A percentile compares a stretch with the other conserved stretches of the same genome.
phyloP scores from a whole-genome alignment of 2,888 invertebrate species.

The Holacanthella duospinosa region DNA sequence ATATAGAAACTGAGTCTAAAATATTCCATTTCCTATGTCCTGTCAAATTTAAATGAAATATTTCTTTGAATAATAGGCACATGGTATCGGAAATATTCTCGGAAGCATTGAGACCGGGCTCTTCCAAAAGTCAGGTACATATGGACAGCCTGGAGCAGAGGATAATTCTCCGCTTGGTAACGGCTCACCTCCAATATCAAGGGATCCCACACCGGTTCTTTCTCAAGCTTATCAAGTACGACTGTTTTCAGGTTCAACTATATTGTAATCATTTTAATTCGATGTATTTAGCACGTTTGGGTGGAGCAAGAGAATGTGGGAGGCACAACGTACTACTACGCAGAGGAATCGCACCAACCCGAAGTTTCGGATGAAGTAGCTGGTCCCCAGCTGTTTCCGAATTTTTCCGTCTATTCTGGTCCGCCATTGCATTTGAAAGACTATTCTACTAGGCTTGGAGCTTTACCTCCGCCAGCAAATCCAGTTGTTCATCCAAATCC shows the following conservation, averaged over 20 bases:
- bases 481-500: slow-evolving; percentile 32
- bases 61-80: no score
- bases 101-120: no score
- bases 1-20: no score
- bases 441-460: slow-evolving; percentile 41
- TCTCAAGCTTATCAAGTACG: slow-evolving; percentile 17
- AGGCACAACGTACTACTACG: slow-evolving; percentile 87
- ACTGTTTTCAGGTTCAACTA: neutral
- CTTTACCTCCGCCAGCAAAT: slow-evolving; percentile 23
- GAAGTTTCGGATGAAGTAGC: slow-evolving; percentile 22
- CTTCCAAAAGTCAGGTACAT: neutral
- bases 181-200: slow-evolving; percentile 15
- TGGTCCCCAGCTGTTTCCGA: slow-evolving; percentile 39
- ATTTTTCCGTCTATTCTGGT: slow-evolving; percentile 54
- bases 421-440: slow-evolving; percentile 51
- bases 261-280: neutral
- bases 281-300: no score
- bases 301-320: slow-evolving; percentile 70
- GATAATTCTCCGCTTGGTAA: slow-evolving; percentile 13
- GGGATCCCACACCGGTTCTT: slow-evolving; percentile 17
- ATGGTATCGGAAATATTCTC: no score
- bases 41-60: no score
- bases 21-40: no score
- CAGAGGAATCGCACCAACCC: slow-evolving; percentile 40
- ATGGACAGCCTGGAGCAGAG: neutral